phyloP scores from a whole-genome alignment of 2,888 invertebrate species.

The Barypeithes pellucidus region DNA sequence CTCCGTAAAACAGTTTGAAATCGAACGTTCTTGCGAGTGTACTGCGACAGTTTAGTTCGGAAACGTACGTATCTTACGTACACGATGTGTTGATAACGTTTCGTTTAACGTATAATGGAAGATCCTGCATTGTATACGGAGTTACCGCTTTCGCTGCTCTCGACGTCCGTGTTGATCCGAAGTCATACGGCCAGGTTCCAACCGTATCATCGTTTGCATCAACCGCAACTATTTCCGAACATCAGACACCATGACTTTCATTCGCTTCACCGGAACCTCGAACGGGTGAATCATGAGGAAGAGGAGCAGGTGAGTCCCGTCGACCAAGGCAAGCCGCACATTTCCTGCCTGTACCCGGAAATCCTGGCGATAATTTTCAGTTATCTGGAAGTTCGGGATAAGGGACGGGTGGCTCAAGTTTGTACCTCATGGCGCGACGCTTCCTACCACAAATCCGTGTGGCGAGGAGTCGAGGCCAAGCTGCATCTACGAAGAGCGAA shows the following conservation, averaged over 20 bases:
- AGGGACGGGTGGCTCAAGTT: conserved; percentile 93
- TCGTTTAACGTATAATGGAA: conserved; percentile 69
- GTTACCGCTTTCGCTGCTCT: conserved; percentile 74
- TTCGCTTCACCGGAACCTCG: conserved; percentile 59
- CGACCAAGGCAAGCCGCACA: conserved; percentile 77
- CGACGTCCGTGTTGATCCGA: conserved; percentile 71
- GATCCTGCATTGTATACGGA: conserved; percentile 75
- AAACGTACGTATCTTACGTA: conserved; percentile 69
- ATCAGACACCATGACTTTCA: conserved; percentile 68
- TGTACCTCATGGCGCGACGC: conserved; percentile 93
- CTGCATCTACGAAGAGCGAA: conserved; percentile 89
- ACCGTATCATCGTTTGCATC: conserved; percentile 79
- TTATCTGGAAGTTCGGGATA: conserved; percentile 89
- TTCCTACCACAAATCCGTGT: conserved; percentile 92
- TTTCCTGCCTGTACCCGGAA: conserved; percentile 93
- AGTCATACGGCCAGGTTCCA: conserved; percentile 74
- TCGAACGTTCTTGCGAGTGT: conserved; percentile 65
- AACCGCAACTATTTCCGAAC: conserved; percentile 74
- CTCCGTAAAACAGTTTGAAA: conserved; percentile 67
- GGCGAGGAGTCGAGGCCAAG: conserved; percentile 95
- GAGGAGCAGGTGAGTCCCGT: conserved; percentile 49
- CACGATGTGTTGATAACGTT: conserved; percentile 69
- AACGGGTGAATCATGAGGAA: conserved; percentile 52
- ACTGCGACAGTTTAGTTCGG: conserved; percentile 59
- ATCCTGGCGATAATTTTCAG: conserved; percentile 93